Base-by-base conservation (phyloP, 1,140 invertebrate species). In the Drosophila baimaii region DNA sequence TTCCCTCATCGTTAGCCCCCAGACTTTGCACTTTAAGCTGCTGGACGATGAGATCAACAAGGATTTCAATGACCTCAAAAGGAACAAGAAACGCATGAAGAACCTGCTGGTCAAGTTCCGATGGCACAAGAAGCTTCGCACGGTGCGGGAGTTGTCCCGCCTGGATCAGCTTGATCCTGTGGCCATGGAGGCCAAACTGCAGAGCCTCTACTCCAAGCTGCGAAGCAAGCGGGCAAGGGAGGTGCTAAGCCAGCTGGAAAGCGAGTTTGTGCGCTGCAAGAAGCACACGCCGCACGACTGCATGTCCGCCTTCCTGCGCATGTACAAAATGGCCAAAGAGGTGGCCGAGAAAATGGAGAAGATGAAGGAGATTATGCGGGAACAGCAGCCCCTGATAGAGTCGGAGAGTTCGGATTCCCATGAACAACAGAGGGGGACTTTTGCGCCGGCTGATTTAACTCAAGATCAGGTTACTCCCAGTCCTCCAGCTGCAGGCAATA, bases 271-370 rank as follows among this genome's bases (percentile, higher is more conserved):
- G 10, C 68, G 82, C 5, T 91, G 90, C 47, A 91, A 88, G 52
- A 90, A 90, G 29, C 77, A 90, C 13, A 86, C 88, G 7, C 80
- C 77, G 0, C 54, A 84, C 19, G 77, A 90, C 31, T 91, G 90
- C 61, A 86, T 90, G 84, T 72, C 73, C 13, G 84, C 77, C 21
- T 91, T 91, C n/a, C 47, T 90, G 58, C 76, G 78, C 12, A 89
- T 91, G 77, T 91, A 91, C 43, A 73, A 90, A 10, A 78, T 91
- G 75, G 88, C 88, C 44, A 83, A 69, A 33, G 90, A 91, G 25
- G 80, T 91, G 7, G 81, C 77, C 43, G 81, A 91, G 44, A 91
- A 88, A 66, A 81, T 91, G 69, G 79, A 91, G 25, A 90, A 90
- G 64, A 91, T 91, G 90, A 81, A 83, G 63, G 77, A 66, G 2